Conservation (phyloP, 2,113 vertebrate genomes). For the Seriola quinqueradiata region DNA sequence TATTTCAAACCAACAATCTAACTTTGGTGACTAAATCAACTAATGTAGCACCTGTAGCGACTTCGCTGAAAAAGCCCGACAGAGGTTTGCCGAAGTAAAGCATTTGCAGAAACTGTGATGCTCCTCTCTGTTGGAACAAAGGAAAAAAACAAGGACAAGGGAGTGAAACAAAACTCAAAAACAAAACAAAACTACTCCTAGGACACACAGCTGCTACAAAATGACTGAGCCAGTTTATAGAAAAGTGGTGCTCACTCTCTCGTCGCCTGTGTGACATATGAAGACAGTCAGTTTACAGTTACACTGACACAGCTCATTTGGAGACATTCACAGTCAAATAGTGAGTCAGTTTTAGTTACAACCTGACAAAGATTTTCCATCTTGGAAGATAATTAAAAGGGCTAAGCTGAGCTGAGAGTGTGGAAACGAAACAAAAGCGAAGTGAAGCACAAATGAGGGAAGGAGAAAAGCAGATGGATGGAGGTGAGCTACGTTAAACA, state of each 20-base stretch:
- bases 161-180: no score
- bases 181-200: no score
- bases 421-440: not conserved
- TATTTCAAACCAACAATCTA: no score
- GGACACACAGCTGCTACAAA: not conserved
- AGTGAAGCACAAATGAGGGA: not conserved
- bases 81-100: not conserved
- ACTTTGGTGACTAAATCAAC: not conserved
- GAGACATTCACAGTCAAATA: not conserved
- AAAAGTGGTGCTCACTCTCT: no score
- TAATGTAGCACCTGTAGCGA: not conserved
- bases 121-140: not conserved
- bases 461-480: not conserved
- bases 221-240: not conserved
- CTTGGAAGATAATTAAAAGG: not conserved
- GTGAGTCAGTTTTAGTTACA: not conserved
- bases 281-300: not conserved
- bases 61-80: not conserved
- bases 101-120: not conserved
- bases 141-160: not conserved
- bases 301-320: not conserved
- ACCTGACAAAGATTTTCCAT: not conserved
- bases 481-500: not conserved
- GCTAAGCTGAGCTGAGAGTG: not conserved
- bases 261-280: no score